phyloP scores from a whole-genome alignment of 2,797 vertebrate species.

The Varecia variegata region DNA sequence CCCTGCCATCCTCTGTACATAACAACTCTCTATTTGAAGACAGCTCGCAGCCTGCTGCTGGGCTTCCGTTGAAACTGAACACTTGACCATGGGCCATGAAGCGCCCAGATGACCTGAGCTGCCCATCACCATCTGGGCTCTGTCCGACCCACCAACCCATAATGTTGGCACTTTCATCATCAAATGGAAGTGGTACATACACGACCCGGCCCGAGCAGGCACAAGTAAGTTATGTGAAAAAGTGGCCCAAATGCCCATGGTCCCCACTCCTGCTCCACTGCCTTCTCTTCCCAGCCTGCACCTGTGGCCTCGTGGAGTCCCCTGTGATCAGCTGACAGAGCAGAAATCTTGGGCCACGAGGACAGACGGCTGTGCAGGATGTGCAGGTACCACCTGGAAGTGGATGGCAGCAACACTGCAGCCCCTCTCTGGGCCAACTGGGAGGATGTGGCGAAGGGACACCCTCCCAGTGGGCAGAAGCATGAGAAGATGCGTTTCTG shows the following conservation, averaged over 20 bases:
- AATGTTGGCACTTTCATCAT: neutral
- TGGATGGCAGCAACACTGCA: neutral
- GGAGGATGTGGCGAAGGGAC: neutral
- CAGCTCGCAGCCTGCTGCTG: neutral
- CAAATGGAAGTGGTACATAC: neutral
- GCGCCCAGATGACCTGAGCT: neutral
- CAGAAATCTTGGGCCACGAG: neutral
- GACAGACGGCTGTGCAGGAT: neutral
- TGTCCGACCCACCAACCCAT: no score
- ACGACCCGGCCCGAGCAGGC: neutral
- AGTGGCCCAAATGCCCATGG: neutral
- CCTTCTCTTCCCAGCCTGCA: neutral
- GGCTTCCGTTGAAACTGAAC: neutral
- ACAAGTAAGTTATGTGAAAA: neutral
- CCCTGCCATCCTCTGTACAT: neutral
- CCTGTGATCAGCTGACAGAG: neutral
- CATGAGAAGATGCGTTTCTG: neutral
- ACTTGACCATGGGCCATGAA: neutral
- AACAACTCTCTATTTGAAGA: neutral
- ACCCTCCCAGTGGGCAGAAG: neutral
- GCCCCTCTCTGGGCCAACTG: neutral
- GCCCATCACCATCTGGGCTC: neutral
- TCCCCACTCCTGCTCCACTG: neutral
- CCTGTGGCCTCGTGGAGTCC: neutral
- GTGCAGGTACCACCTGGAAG: fast-evolving